phyloP scores from a whole-genome alignment of 2,113 vertebrate species.

The Panurus biarmicus region DNA sequence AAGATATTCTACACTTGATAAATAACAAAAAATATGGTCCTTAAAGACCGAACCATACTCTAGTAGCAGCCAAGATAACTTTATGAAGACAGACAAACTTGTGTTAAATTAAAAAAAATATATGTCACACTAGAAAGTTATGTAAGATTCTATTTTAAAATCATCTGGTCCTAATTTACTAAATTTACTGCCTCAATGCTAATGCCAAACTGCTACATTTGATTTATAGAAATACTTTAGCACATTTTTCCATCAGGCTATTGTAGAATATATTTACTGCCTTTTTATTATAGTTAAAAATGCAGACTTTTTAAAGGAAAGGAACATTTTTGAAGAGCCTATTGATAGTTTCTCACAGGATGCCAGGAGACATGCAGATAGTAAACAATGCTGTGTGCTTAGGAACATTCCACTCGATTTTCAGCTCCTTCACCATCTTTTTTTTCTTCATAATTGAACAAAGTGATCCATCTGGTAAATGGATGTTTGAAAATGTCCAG shows the following conservation, averaged over 20 bases:
- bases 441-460: slow-evolving; percentile 52
- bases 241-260: slow-evolving; percentile 74
- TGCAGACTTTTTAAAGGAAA: slow-evolving; percentile 48
- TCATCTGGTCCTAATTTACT: slow-evolving; percentile 80
- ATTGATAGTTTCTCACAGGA: slow-evolving; percentile 63
- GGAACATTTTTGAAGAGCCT: slow-evolving; percentile 53
- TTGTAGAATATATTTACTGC: slow-evolving; percentile 69
- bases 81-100: slow-evolving; percentile 64
- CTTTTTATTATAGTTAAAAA: slow-evolving; percentile 67
- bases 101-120: slow-evolving; percentile 27
- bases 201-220: slow-evolving; percentile 71
- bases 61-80: slow-evolving; percentile 59
- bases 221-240: slow-evolving; percentile 80
- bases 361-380: slow-evolving; percentile 52
- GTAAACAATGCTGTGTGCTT: slow-evolving; percentile 66
- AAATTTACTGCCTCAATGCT: slow-evolving; percentile 72
- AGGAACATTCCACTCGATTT: slow-evolving; percentile 64
- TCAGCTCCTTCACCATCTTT: slow-evolving; percentile 27
- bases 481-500: slow-evolving; percentile 60
- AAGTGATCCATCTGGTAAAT: slow-evolving; percentile 72
- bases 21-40: background rate
- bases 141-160: slow-evolving; percentile 79
- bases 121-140: slow-evolving; percentile 58
- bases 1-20: slow-evolving; percentile 15
- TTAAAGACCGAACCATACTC: background rate